These are phyloP conservation scores for Proteles cristata DNA, from an alignment of 2,113 vertebrate species.

Conservation along the genomic window DNA sequence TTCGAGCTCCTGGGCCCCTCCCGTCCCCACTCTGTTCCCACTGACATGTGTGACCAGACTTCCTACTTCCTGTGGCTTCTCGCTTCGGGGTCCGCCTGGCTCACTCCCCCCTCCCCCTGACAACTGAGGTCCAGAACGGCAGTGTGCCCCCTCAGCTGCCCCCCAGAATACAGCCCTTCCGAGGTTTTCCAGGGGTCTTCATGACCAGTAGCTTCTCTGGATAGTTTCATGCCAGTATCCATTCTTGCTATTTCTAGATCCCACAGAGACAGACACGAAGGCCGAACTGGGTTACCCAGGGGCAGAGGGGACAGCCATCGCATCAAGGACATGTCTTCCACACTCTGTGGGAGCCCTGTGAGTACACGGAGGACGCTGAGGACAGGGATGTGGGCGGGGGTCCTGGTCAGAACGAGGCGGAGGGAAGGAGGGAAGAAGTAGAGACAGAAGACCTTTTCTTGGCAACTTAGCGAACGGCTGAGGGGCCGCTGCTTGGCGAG, in stretches of 20 bases:
- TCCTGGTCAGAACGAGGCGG: background rate
- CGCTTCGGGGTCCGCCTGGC: background rate
- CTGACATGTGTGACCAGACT: fast-evolving
- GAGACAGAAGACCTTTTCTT: background rate
- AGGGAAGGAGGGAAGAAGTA: no score
- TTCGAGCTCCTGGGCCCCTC: fast-evolving
- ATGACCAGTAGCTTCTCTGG: background rate
- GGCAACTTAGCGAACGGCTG: fast-evolving
- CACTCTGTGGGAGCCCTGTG: background rate
- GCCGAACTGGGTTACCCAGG: fast-evolving
- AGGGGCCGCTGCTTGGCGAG: background rate
- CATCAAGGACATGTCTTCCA: background rate
- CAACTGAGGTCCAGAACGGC: background rate
- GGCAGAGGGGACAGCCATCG: fast-evolving
- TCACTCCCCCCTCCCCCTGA: background rate
- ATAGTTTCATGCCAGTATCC: background rate
- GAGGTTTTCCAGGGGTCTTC: background rate
- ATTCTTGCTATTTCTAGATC: background rate
- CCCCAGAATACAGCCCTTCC: fast-evolving
- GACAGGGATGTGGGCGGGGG: fast-evolving
- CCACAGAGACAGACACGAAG: no score
- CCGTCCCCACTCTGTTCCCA: background rate
- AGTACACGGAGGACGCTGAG: fast-evolving
- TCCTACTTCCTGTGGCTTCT: fast-evolving
- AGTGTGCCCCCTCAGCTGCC: no score